Base-by-base conservation (phyloP, 2,888 invertebrate species). In the Biston betularia region DNA sequence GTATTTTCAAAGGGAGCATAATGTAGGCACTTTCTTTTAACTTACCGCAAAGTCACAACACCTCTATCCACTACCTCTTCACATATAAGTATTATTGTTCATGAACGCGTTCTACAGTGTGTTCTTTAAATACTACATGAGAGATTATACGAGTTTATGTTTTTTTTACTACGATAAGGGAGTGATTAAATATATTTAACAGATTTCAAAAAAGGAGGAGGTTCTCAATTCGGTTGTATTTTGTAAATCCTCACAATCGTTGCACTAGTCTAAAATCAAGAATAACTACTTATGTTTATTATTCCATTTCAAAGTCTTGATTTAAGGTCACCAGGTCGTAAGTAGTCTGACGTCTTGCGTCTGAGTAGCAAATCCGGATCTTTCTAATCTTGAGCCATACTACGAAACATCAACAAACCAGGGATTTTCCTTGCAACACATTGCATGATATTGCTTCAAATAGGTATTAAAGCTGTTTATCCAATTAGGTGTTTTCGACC, bases 1-100 rank as follows among this genome's bases (percentile, higher is more conserved):
- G 65, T 68, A 68, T 69, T 73, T 73, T 68, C 38, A 49, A 44
- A 65, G 57, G 49, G 54, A 59, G 40, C 42, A 48, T 59, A 52
- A 54, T 45, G 53, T 52, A 58, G 54, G 54, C 54, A 44, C 54
- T 40, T 53, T 45, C 38, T 40, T 56, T 55, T 58, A 53, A 54
- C 58, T 58, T 40, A 64, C 64, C 64, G 64, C 64, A 64, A 54
- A 54, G 38, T 38, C 6, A 33, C 33, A 54, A 54, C 7, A 7
- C n/a, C 14, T 52, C 40, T 53, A n/a, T n/a, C n/a, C n/a, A 40
- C 34, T 24, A 24, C 24, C 24, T 24, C 24, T 6, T 6, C 33
- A 34, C 8, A 48, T 15, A 24, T 48, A 6, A 24, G 12, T 44
- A 42, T 42, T 5, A 42, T 12, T 11, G 11, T 10, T 24, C 10